Base-by-base conservation (phyloP, 2,888 invertebrate species). In the Drosophila heteroneura region DNA sequence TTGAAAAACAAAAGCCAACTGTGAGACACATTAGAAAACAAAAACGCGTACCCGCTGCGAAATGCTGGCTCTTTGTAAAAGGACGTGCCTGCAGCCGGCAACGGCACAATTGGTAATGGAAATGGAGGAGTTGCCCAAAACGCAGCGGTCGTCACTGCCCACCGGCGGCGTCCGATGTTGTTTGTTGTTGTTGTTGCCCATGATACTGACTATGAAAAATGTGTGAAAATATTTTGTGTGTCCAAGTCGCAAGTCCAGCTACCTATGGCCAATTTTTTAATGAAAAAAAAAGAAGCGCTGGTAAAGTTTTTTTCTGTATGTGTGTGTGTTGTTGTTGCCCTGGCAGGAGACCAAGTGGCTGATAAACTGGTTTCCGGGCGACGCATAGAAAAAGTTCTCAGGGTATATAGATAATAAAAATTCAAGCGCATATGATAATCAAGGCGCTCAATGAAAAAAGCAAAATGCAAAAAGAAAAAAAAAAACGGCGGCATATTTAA, bases 371-470 rank as follows among this genome's bases (percentile, higher is more conserved):
- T 87, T 87, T 86, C 83, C 75, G 70, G 73, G 83, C 64, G 73
- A 84, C 82, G 89, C 85, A 87, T 82, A 81, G 86, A 92, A 92
- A 92, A 92, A 92, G 92, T 93, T 93, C 92, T 93, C 92, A 93
- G 92, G 92, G 92, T 56, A 57, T 92, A 91, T 80, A 91, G 92
- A 92, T 92, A 92, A 92, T 92, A 92, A 90, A 92, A 92, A 87
- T 90, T 88, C 90, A 82, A 86, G 89, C 90, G 86, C 87, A 80
- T 85, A 87, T 91, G 90, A 91, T 91, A 90, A 91, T 91, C 91
- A 91, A 89, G 81, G 82, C 51, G 74, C 69, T 76, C 77, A 78
- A 76, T 73, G 70, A 74, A 72, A 69, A 81, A 72, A 73, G 47
- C 14, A 47, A 26, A 26, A 47, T 26, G 2, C 16, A 57, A 66